These are phyloP conservation scores for Accipiter virgatus DNA, from an alignment of 2,113 vertebrate species.

Conservation along the genomic window DNA sequence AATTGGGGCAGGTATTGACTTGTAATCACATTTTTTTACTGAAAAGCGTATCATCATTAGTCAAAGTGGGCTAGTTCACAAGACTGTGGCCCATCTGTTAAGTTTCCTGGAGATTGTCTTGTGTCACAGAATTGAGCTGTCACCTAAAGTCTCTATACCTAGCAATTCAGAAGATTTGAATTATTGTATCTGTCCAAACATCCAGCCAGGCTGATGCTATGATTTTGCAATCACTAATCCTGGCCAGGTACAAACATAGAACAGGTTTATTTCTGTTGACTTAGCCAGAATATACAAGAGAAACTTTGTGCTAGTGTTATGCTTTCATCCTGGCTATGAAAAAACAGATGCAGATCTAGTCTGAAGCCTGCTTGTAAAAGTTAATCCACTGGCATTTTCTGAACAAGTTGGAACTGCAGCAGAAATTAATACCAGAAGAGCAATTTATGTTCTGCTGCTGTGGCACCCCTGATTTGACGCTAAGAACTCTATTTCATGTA, in stretches of 20 bases:
- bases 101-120: not conserved
- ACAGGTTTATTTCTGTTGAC: not conserved
- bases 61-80: not conserved
- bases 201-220: not conserved
- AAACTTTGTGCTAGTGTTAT: not conserved
- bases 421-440: not conserved
- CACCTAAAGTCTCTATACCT: not conserved
- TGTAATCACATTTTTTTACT: not conserved
- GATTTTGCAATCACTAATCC: not conserved
- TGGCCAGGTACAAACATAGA: not conserved
- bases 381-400: not conserved
- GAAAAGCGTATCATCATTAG: accelerated
- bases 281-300: not conserved
- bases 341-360: no score
- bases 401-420: not conserved
- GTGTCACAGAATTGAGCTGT: not conserved
- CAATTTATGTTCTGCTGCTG: not conserved
- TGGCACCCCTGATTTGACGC: not conserved
- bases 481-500: not conserved
- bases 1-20: not conserved
- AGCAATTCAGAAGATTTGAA: not conserved
- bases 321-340: not conserved
- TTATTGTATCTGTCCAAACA: not conserved
- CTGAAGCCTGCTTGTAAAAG: not conserved
- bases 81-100: not conserved